These are phyloP conservation scores for Botia kubotai DNA, from an alignment of 2,797 vertebrate genomes.

Conservation along the genomic window DNA sequence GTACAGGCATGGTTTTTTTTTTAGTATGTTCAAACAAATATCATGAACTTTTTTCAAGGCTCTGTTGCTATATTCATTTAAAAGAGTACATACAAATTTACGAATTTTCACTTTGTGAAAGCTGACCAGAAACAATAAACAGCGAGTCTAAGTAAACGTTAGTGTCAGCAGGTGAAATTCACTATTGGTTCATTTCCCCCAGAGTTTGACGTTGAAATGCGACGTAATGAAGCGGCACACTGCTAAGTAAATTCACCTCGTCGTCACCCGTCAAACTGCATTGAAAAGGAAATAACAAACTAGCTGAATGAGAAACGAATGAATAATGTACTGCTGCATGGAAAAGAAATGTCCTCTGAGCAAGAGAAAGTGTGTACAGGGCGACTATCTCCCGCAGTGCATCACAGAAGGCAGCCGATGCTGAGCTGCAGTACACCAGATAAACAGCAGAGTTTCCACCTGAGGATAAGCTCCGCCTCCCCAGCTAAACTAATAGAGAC, in stretches of 20 bases:
- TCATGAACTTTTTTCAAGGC: too few relatives aligned
- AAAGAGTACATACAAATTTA: too few relatives aligned
- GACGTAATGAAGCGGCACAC: not conserved
- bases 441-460: slow-evolving; percentile 26
- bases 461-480: slow-evolving; percentile 28
- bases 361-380: slow-evolving; percentile 10
- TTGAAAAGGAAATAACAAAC: slow-evolving; percentile 25
- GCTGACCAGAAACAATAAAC: too few relatives aligned
- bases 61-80: too few relatives aligned
- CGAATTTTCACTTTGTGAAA: too few relatives aligned
- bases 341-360: not conserved
- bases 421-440: slow-evolving; percentile 33
- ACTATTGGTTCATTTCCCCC: not conserved
- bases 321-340: not conserved
- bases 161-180: not conserved
- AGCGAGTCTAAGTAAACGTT: not conserved
- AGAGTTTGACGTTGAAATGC: not conserved
- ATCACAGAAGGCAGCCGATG: slow-evolving; percentile 25
- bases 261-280: slow-evolving; percentile 20
- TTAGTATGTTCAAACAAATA: too few relatives aligned
- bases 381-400: slow-evolving; percentile 5
- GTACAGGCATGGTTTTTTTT: too few relatives aligned
- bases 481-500: slow-evolving; percentile 27
- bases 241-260: not conserved
- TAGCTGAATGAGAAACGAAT: slow-evolving; percentile 15